Evolutionary conservation across 92 coral and sea anemone genomes (phyloP).

Genomic region (Umimayanthus chanpuru): DNA sequence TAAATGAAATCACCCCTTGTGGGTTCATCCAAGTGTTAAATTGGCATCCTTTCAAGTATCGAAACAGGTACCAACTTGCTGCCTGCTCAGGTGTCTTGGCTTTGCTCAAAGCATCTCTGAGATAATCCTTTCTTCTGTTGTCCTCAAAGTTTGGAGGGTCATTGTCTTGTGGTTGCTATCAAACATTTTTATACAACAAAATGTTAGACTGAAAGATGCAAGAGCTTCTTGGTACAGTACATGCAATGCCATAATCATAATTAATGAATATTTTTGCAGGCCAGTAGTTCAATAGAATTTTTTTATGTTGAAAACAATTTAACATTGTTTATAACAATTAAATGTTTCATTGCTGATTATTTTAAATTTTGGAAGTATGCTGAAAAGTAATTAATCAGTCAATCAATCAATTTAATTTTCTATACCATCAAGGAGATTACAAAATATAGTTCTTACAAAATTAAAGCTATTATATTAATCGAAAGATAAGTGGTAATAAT

Average conservation of each 20-base stretch:
- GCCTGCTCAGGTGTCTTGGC: conserved; percentile 17
- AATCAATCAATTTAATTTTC: too few relatives aligned
- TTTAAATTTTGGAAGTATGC: too few relatives aligned
- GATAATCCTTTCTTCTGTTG: conserved; percentile 13
- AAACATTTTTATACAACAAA: not conserved
- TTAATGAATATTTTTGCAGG: not conserved
- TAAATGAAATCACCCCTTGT: conserved; percentile 10
- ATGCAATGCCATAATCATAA: not conserved
- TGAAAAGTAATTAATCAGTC: too few relatives aligned
- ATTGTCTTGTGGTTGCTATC: conserved; percentile 8
- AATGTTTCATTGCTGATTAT: too few relatives aligned
- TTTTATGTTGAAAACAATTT: too few relatives aligned
- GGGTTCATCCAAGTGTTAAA: conserved; percentile 14
- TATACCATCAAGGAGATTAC: too few relatives aligned
- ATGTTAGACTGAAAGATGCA: conserved; percentile 7
- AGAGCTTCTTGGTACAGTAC: conserved; percentile 8
- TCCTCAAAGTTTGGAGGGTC: conserved; percentile 14
- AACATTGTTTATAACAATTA: too few relatives aligned
- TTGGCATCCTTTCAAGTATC: conserved; percentile 14
- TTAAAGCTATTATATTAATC: too few relatives aligned
- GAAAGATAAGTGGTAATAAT: too few relatives aligned
- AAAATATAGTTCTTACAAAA: too few relatives aligned
- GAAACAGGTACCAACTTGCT: conserved; percentile 14
- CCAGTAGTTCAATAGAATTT: too few relatives aligned
- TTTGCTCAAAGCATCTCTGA: conserved; percentile 14